These are phyloP conservation scores for Platichthys flesus DNA, from an alignment of 2,113 vertebrate species.

Conservation along the genomic window DNA sequence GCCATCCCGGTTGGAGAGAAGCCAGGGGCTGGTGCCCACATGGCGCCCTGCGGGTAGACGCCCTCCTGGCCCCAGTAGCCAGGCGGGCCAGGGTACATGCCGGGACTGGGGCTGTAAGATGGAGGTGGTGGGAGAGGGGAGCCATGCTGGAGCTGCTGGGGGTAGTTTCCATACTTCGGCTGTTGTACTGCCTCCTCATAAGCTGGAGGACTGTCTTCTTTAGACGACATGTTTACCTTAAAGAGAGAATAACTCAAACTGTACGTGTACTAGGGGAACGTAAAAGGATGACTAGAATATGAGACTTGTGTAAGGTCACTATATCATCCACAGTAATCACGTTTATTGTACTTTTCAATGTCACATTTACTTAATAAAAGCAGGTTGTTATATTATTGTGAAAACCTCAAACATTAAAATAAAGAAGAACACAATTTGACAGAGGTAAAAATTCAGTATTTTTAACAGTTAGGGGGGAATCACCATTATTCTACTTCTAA, in stretches of 20 bases:
- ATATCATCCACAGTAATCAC: too few species aligned
- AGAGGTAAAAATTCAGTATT: too few species aligned
- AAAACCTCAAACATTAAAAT: too few species aligned
- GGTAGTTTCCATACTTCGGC: conserved; percentile 58
- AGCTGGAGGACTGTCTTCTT: conserved; percentile 74
- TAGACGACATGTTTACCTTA: conserved; percentile 65
- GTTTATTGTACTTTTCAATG: too few species aligned
- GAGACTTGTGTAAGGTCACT: too few species aligned
- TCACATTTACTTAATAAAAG: too few species aligned
- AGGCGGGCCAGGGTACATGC: conserved; percentile 37
- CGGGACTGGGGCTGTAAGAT: conserved; percentile 65
- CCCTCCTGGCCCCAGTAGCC: conserved; percentile 63
- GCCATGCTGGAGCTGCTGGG: conserved; percentile 35
- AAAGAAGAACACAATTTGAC: too few species aligned
- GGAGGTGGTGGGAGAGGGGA: conserved; percentile 61
- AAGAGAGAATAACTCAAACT: background rate
- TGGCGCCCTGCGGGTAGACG: conserved; percentile 50
- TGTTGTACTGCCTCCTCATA: conserved; percentile 75
- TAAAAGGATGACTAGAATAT: too few species aligned
- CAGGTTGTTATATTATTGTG: too few species aligned
- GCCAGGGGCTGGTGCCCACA: conserved; percentile 61
- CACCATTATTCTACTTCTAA: too few species aligned
- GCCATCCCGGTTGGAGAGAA: conserved; percentile 63
- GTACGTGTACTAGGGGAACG: background rate
- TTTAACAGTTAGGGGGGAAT: too few species aligned